Evolutionary conservation across 2,113 vertebrate genomes (phyloP).

Genomic region (Scortum barcoo): DNA sequence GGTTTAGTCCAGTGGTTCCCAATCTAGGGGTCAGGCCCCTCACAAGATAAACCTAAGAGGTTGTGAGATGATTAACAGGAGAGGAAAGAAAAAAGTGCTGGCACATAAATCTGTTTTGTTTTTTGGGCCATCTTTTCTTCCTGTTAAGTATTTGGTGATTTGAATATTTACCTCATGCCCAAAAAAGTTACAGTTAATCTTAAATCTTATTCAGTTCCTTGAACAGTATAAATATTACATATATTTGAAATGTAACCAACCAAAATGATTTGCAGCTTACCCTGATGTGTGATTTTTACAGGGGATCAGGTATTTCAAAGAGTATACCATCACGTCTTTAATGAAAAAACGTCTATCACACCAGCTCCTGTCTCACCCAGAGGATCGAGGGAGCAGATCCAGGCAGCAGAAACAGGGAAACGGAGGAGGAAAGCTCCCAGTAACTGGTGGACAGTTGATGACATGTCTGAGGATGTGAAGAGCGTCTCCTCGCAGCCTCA

Average conservation of each 20-base stretch:
- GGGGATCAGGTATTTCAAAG: slow-evolving; percentile 60
- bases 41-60: too few relatives aligned
- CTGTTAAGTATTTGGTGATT: too few relatives aligned
- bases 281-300: slow-evolving; percentile 50
- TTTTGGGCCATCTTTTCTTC: too few relatives aligned
- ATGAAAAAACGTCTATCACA: slow-evolving; percentile 1
- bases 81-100: too few relatives aligned
- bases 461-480: background rate
- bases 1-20: too few relatives aligned
- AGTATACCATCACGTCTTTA: slow-evolving; percentile 32
- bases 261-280: background rate
- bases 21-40: too few relatives aligned
- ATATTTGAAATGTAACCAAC: background rate
- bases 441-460: slow-evolving; percentile 65
- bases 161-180: background rate
- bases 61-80: too few relatives aligned
- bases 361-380: background rate
- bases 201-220: background rate
- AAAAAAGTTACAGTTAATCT: background rate
- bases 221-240: background rate
- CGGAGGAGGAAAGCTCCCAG: slow-evolving; percentile 57
- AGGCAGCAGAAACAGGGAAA: background rate
- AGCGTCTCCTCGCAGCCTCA: background rate
- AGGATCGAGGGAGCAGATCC: background rate
- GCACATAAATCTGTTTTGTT: too few relatives aligned